Base-by-base conservation (phyloP, 1,140 invertebrate genomes). In the Penaeus indicus region DNA sequence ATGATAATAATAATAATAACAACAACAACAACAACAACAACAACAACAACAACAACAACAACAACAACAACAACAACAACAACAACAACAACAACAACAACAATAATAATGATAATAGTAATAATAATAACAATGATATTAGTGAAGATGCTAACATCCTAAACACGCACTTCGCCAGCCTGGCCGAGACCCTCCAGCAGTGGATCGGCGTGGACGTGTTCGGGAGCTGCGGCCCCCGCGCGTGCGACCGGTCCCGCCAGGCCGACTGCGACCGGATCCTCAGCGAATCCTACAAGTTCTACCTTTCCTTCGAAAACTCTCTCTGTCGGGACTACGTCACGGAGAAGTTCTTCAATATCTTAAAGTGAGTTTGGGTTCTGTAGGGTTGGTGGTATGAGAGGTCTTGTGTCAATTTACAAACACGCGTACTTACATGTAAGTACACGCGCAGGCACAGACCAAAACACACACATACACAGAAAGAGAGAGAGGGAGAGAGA, bases 241-340 rank as follows among this genome's bases (percentile, higher is more conserved):
- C 47, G 2, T 93, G 93, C 88, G 32, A 83, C 7, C 27, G 38
- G 1, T 61, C 85, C 10, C n/a, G 81, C 8, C n/a, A 42, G 16
- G 54, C n/a, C 5, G 63, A 80, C 18, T 90, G 86, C 61, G 38
- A 75, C 2, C 38, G 80, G 47, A 61, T 79, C 47, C 77, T 88
- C 21, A 42, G 86, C 61, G 21, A 85, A 69, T 8, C 38, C 18
- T 94, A 94, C 91, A 92, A 92, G 69, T 94, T 94, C 88, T 94
- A 94, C 90, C 86, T 94, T 42, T 91, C 94, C 0, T 93, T 94
- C n/a, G 93, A 94, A 88, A 94, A 94, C 89, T 92, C 92, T n/a
- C 90, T 92, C 11, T 92, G 92, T 64, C 72, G 84, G 27, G 92
- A 92, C 83, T 92, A 92, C 90, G 90, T 93, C 21, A 92, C 92